These are phyloP conservation scores for Diachrysia chrysitis DNA, from an alignment of 2,888 invertebrate genomes.

Conservation along the genomic window DNA sequence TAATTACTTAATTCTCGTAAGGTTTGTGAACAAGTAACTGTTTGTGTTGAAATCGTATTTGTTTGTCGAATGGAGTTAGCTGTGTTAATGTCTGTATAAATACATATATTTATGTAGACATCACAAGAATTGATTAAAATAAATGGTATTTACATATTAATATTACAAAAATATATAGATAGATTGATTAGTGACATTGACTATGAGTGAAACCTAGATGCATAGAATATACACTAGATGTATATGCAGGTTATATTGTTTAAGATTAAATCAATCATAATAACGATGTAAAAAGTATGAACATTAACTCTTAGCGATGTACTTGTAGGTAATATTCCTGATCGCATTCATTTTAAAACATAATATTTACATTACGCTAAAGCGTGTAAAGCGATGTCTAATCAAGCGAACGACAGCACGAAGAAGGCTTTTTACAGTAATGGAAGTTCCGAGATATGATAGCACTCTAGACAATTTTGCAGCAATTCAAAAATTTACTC, in stretches of 20 bases:
- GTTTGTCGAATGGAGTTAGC: background rate
- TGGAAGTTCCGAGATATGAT: conserved; percentile 65
- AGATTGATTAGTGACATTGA: no score
- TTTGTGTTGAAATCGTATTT: conserved; percentile 4
- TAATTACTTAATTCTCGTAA: conserved; percentile 51
- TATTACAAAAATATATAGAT: no score
- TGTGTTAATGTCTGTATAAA: background rate
- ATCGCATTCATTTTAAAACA: conserved; percentile 51
- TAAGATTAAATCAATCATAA: background rate
- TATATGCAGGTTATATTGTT: no score
- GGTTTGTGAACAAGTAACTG: conserved; percentile 14
- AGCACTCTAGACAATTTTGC: conserved; percentile 65
- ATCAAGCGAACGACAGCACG: conserved; percentile 63
- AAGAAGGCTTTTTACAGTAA: conserved; percentile 64
- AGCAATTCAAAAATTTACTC: conserved; percentile 56
- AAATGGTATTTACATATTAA: background rate
- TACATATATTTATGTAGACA: background rate
- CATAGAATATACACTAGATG: no score
- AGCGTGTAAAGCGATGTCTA: conserved; percentile 61
- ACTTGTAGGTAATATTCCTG: conserved; percentile 35
- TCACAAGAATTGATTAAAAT: background rate
- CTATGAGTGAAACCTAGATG: no score
- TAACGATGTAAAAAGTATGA: background rate
- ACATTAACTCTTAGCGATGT: background rate
- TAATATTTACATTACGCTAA: conserved; percentile 47